phyloP scores from a whole-genome alignment of 2,113 vertebrate species.

The Ochotona curzoniae region DNA sequence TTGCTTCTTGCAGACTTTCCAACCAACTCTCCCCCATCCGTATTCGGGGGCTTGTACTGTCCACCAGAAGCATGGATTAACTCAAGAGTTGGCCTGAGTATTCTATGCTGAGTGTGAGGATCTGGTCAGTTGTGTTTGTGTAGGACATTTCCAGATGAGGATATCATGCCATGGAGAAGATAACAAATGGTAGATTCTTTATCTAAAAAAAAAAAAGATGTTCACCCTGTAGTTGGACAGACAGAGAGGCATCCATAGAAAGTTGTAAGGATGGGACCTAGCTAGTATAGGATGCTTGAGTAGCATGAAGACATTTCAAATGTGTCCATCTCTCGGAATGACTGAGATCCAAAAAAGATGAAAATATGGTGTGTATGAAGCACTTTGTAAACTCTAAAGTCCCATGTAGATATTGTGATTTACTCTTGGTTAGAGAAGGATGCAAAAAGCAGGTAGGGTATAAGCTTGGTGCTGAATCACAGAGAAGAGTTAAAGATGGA shows the following conservation, averaged over 20 bases:
- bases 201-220: not conserved
- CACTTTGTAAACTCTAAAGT: not conserved
- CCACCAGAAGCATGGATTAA: not conserved
- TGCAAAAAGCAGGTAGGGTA: not conserved
- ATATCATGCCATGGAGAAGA: not conserved
- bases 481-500: not conserved
- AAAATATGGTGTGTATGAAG: not conserved
- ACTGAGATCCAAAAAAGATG: not conserved
- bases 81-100: not conserved
- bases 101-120: not conserved
- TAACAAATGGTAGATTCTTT: not conserved
- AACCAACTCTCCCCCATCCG: no score
- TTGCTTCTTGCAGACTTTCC: not conserved
- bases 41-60: not conserved
- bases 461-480: not conserved
- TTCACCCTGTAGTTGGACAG: not conserved
- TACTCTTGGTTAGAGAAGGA: not conserved
- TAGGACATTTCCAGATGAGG: not conserved
- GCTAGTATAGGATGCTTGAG: no score
- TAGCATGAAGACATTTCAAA: not conserved
- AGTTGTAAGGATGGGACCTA: not conserved
- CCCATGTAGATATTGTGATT: no score
- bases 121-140: not conserved
- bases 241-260: rapidly evolving
- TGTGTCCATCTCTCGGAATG: not conserved